Evolutionary conservation across 2,797 vertebrate genomes (phyloP), one percentile per base, ranked within the genome.

Genomic region (Todus mexicanus): DNA sequence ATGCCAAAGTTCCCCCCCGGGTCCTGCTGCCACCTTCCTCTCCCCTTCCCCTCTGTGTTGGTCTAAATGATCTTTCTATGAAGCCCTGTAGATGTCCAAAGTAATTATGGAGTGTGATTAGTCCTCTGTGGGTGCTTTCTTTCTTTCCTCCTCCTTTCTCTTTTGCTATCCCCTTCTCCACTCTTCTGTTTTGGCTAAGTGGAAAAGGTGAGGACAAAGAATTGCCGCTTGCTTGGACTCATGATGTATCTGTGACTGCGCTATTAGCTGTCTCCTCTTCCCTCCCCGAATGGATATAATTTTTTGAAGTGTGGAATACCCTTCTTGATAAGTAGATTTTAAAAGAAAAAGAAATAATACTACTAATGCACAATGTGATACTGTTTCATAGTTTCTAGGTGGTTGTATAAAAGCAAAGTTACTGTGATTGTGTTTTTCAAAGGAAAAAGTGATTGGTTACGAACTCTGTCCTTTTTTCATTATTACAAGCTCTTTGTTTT

Each of bases 301-400:
- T 98, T 97, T n/a, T 96, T 51, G 92, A 96, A 96, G 91, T 98
- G 97, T 98, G 98, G 97, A 97, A 95, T 97, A 97, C 97, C 97
- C 96, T 97, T 97, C 97, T 98, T 89, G 98, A 98, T 98, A 98
- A 98, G 97, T 98, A 98, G 98, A 98, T 98, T 96, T 96, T 7
- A 63, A 94, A 94, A 98, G 98, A 65, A 73, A 16, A 78, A 77
- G 96, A 97, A 95, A 96, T n/a, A n/a, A n/a, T n/a, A 83, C 98
- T 78, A 79, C 94, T 95, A 96, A 97, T 98, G 98, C 98, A 98
- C 98, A 98, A 98, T 98, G 96, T 98, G 99, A 98, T 98, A 97
- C 97, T 98, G 97, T 98, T 98, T 97, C 98, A 98, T 99, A 98
- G 98, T 98, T 98, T 96, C 96, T 99, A 98, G 98, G 97, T 99